These are phyloP conservation scores for Coendou prehensilis DNA, from an alignment of 2,797 vertebrate species.

Conservation along the genomic window DNA sequence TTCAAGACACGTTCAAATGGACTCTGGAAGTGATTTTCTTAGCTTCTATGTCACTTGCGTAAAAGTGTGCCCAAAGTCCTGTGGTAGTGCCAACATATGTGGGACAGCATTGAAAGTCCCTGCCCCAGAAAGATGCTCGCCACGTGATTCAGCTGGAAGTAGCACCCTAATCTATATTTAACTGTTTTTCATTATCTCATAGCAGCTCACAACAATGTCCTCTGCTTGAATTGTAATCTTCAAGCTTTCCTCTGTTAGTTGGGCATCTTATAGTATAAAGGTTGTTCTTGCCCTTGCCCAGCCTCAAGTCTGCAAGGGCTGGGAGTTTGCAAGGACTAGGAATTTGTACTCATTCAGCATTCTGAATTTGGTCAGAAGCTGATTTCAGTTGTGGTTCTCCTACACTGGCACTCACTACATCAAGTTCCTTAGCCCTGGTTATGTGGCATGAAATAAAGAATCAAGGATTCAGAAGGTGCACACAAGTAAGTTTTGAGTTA, in stretches of 20 bases:
- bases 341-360: background rate
- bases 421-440: background rate
- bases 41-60: background rate
- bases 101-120: background rate
- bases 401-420: background rate
- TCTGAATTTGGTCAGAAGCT: background rate
- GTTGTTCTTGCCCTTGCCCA: background rate
- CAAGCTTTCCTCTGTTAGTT: background rate
- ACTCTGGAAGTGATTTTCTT: background rate
- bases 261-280: background rate
- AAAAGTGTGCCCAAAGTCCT: background rate
- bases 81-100: background rate
- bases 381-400: background rate
- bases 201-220: background rate
- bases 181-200: background rate
- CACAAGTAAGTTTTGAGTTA: background rate
- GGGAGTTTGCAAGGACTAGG: background rate
- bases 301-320: background rate
- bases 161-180: background rate
- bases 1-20: background rate
- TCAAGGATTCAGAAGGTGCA: background rate
- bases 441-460: background rate
- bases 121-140: background rate
- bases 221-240: background rate
- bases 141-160: background rate